Base-by-base conservation (phyloP, 2,888 invertebrate genomes). In the Drosophila nr. perissopoda region DNA sequence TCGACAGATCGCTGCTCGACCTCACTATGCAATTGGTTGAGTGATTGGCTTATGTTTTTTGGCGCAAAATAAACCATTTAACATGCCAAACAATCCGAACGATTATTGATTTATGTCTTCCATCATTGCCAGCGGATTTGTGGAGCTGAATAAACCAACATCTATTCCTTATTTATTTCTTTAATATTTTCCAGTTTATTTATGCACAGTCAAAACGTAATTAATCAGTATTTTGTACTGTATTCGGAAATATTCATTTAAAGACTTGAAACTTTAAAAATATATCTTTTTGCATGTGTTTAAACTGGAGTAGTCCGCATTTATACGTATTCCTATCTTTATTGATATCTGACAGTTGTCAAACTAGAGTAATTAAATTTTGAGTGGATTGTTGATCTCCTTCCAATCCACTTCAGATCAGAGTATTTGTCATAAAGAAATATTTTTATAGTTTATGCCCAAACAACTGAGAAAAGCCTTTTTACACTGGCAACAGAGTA, bases 11-110 rank as follows among this genome's bases (percentile, higher is more conserved):
- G 48, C 51, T 54, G 59, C 48, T 63, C 34, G 16, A 59, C 65
- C 56, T 52, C 48, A 61, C n/a, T 57, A 65, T 69, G 67, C 45
- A 66, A 76, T 71, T 62, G 54, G 66, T n/a, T 72, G 76, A 79
- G 61, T 87, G 87, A 82, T 88, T 29, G 68, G 69, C 76, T 83
- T 78, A 88, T 79, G 80, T 69, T 66, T 69, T 61, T 25, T 69
- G n/a, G 71, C 48, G 58, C 56, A 76, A 82, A 85, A 87, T 69
- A 85, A 78, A 85, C 73, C 67, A 70, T 84, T 68, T 60, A 63
- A 87, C 80, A 84, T 71, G 57, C 61, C 66, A 64, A 68, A 75
- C 62, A 73, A 69, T 56, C 71, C 8, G 34, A 73, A 64, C 56
- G 65, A 62, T 73, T 77, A 79, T 83, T 73, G 84, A 77, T 69